Evolutionary conservation across 2,113 vertebrate genomes (phyloP), one percentile per base, ranked within the genome.

Genomic region (Erythrocercus mccallii): DNA sequence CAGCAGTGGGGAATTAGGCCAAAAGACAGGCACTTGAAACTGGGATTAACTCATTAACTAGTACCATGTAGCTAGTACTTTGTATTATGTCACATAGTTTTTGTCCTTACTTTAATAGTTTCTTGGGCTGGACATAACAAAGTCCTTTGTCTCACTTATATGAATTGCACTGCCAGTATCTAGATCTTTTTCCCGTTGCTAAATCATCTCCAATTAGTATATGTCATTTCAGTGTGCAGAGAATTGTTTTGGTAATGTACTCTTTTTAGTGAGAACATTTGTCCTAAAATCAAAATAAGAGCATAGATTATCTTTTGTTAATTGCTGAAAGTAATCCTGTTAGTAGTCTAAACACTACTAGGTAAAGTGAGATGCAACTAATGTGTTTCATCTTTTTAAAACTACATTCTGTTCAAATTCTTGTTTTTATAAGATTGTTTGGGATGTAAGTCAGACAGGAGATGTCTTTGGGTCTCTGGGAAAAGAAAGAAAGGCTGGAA

Each of bases 81-180:
- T 15, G 6, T n/a, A 6, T 65, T 70, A 14, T 28, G 9, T 47
- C 57, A 50, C 0, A 0, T n/a, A 25, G 13, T n/a, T 81, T 37
- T 74, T 74, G 16, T 86, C 20, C 5, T 73, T 56, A 42, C 4
- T 66, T 72, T 56, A 35, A 8, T 37, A 37, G 5, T 71, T 88
- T 88, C 37, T 79, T 54, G 22, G 2, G 3, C 44, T 86, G 33
- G 17, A 38, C 33, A 5, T 64, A 50, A 50, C 2, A 3, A 20
- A 50, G 44, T 71, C 6, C 6, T 65, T 80, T 86, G n/a, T 76
- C 47, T 71, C 16, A 42, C 13, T 81, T 4, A 1, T 60, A 35
- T 13, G 11, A 69, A 65, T 53, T 86, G 22, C 10, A 22, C 12
- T 44, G 37, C 28, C 13, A 31, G 24, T 33, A 57, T 53, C 44